A percentile compares a stretch with the other conserved stretches of the same genome.
phyloP scores from a whole-genome alignment of 2,888 invertebrate genomes.

The Orgyia antiqua region DNA sequence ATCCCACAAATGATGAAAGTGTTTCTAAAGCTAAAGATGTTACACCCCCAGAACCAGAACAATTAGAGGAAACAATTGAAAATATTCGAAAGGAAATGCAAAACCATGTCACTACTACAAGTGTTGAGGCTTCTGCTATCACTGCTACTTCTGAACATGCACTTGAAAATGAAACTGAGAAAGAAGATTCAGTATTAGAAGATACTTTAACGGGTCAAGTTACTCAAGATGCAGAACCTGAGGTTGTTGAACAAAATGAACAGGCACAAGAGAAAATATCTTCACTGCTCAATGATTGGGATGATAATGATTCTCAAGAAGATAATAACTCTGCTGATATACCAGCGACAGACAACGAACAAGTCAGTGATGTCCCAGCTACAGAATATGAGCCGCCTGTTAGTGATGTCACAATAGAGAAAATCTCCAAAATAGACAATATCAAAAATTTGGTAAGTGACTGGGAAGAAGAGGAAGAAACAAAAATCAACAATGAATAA shows the following conservation, averaged over 20 bases:
- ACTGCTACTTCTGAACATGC: constrained; percentile 5
- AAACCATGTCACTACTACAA: constrained; percentile 33
- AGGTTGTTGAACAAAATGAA: constrained; percentile 12
- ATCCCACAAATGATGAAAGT: constrained; percentile 1
- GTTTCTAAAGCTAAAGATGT: constrained; percentile 3
- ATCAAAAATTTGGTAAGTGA: constrained; percentile 70
- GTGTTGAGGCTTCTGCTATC: too few species aligned
- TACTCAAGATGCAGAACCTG: not conserved
- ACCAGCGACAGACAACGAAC: constrained; percentile 17
- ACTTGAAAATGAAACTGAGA: constrained; percentile 23
- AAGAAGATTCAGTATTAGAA: constrained; percentile 29
- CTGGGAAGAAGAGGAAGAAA: constrained; percentile 69
- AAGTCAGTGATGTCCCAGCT: constrained; percentile 1
- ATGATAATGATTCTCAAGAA: constrained; percentile 69
- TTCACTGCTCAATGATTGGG: constrained; percentile 70
- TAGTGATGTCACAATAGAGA: constrained; percentile 9
- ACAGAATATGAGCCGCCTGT: too few species aligned
- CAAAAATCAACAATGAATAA: constrained; percentile 18
- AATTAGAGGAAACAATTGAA: constrained; percentile 66
- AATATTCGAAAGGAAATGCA: constrained; percentile 70
- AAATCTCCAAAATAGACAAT: constrained; percentile 43
- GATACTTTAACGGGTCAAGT: constrained; percentile 20
- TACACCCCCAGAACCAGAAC: constrained; percentile 20
- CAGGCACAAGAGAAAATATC: constrained; percentile 50
- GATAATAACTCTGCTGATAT: constrained; percentile 19